phyloP scores from a whole-genome alignment of 2,797 vertebrate species.

The Gallinago solitaria region DNA sequence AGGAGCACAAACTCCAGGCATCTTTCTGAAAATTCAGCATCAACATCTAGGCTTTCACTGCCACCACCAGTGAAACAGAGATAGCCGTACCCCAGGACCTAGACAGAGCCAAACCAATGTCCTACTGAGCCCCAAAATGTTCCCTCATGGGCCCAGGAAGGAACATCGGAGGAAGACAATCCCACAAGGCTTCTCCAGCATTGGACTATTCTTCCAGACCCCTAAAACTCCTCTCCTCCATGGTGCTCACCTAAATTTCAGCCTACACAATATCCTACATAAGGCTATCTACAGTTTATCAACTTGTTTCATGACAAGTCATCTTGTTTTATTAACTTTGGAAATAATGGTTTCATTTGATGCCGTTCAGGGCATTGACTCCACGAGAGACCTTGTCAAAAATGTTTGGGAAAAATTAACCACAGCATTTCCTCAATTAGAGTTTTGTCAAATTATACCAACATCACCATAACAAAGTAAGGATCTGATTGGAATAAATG shows the following conservation, averaged over 20 bases:
- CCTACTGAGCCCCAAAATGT: not conserved
- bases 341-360: not conserved
- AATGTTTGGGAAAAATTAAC: not conserved
- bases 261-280: accelerated
- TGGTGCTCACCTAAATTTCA: not conserved
- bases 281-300: not conserved
- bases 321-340: not conserved
- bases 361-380: not conserved
- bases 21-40: not conserved
- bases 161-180: not conserved
- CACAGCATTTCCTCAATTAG: not conserved
- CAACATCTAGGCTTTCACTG: not conserved
- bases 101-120: accelerated
- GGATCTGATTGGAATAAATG: not conserved
- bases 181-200: not conserved
- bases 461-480: not conserved
- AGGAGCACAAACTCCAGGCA: not conserved
- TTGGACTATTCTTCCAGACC: not conserved
- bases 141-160: accelerated
- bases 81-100: accelerated
- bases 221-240: not conserved
- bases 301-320: not conserved
- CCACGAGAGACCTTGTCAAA: not conserved
- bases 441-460: not conserved
- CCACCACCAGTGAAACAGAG: not conserved